Base-by-base conservation (phyloP, 2,888 invertebrate species). In the Heliothis peltigera region DNA sequence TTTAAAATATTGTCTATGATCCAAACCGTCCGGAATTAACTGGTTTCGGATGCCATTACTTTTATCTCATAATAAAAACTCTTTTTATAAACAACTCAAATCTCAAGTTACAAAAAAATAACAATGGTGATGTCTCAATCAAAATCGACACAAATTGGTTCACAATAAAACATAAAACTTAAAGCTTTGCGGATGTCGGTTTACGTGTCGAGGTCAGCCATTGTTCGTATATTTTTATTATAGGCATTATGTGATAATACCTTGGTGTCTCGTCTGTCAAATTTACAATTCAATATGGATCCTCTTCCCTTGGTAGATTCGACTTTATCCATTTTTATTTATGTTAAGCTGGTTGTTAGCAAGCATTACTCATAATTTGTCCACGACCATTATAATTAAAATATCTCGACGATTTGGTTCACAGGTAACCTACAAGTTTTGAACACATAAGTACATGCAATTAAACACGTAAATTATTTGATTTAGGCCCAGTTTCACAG, bases 141-240 rank as follows among this genome's bases (percentile, higher is more conserved):
- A 70, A 63, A 72, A 64, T 62, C 57, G 48, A 22, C 59, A 65
- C 54, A 75, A 72, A 70, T 72, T 77, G 58, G 60, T 73, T 73
- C 57, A 76, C 68, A 79, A 67, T 75, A 58, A 75, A 67, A 63
- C 66, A 76, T 67, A 70, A 79, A 81, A 80, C 70, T 72, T 71
- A 69, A 70, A 73, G 71, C 70, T 66, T 72, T 51, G 67, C 83
- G 86, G 85, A 87, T 84, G 82, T 79, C 70, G 64, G 69, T 73
- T 75, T 77, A 72, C 82, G 77, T 80, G 80, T 75, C 84, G 84
- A 84, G 85, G 84, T 81, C 84, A 72, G 48, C 68, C 75, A 75
- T 72, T 77, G 76, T 77, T 70, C 60, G 48, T 55, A 42, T 39
- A 39, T 52, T 70, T 57, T 67, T 66, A 51, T 64, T 70, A 64